Evolutionary conservation across 1,140 invertebrate genomes (phyloP), one percentile per base, ranked within the genome.

Genomic region (Heliconius eleuchia): DNA sequence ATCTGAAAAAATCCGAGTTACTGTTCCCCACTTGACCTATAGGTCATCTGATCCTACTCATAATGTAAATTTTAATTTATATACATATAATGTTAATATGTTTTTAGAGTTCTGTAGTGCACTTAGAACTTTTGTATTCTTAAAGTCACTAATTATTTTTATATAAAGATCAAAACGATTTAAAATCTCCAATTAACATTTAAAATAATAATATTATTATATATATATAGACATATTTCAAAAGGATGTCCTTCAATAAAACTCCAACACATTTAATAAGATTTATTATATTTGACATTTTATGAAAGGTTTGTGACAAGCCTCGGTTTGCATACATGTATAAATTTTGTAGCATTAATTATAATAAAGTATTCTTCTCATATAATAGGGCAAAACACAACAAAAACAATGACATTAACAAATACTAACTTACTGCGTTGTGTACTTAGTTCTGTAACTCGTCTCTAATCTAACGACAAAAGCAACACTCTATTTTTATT

Each of bases 281-380:
- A 86, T 90, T 92, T 94, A 94, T 94, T 94, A 92, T 91, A 92
- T 92, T 93, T 92, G 91, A 93, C 89, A 94, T 92, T 92, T 92
- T 88, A 90, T 92, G 86, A 92, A 92, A 89, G 90, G 89, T 91
- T 85, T 83, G 89, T 94, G 92, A 94, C 88, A 94, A 94, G 91
- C 91, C 86, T 93, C 89, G 88, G 87, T 92, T 91, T 92, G 91
- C 91, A 88, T 93, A 93, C 89, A 90, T 89, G 87, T 92, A 89
- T 91, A 86, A 91, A 88, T 83, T 87, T 92, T 88, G 90, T 91
- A 93, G 91, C 91, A 88, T 88, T 92, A 88, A 86, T 91, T 89
- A 80, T 82, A 86, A 91, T 91, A 93, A 92, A 93, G 84, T 90
- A 86, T 88, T 90, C 86, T 88, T 87, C 86, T 87, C 88, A 85